Evolutionary conservation across 2,113 vertebrate genomes (phyloP).

Genomic region (Cairina moschata): DNA sequence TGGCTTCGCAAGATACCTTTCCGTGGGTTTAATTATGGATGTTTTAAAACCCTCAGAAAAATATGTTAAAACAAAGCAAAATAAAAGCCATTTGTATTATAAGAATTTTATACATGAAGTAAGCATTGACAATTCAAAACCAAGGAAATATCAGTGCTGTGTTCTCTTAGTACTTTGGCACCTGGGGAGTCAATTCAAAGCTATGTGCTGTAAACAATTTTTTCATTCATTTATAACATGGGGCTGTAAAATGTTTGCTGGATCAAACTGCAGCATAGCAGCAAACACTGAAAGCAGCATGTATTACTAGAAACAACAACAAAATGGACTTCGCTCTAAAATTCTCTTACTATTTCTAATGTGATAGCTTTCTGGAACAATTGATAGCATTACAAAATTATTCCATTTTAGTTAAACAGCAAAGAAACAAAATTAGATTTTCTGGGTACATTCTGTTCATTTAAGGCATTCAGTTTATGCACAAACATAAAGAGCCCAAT

Average conservation of each 20-base stretch:
- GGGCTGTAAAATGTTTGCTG: not conserved
- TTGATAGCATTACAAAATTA: not conserved
- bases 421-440: not conserved
- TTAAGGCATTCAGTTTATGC: not conserved
- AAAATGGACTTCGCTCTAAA: not conserved
- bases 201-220: not conserved
- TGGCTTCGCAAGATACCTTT: not conserved
- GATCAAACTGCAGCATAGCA: not conserved
- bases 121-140: not conserved
- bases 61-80: not conserved
- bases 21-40: not conserved
- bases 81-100: not conserved
- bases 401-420: not conserved
- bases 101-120: not conserved
- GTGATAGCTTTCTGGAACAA: not conserved
- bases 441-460: accelerated
- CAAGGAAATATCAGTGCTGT: not conserved
- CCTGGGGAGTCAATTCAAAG: not conserved
- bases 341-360: not conserved
- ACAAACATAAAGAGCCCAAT: not conserved
- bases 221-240: not conserved
- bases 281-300: not conserved
- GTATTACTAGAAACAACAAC: not conserved
- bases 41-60: not conserved
- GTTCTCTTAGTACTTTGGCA: not conserved